These are phyloP conservation scores for Enteromius treurensis DNA, from an alignment of 2,797 vertebrate genomes.

Conservation along the genomic window DNA sequence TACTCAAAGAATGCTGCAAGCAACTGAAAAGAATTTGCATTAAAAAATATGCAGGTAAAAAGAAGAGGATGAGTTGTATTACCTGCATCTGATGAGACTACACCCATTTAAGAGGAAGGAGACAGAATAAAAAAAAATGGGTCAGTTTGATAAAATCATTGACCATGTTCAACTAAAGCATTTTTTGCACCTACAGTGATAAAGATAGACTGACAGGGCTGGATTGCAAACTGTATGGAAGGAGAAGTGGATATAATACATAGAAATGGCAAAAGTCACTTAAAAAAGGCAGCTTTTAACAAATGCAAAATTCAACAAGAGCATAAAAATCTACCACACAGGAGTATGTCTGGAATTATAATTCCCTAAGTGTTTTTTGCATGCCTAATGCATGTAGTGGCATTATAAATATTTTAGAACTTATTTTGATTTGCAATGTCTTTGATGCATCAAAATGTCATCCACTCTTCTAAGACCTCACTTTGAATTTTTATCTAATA, in stretches of 20 bases:
- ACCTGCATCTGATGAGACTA: constrained; percentile 91
- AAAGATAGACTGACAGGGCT: not conserved
- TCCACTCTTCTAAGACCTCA: not conserved
- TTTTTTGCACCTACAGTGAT: not conserved
- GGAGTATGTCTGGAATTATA: not conserved
- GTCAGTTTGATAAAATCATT: constrained; percentile 44
- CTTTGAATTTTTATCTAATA: not conserved
- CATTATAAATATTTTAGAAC: constrained; percentile 15
- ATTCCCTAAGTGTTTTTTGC: not conserved
- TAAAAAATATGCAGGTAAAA: constrained; percentile 52
- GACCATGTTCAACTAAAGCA: constrained; percentile 28
- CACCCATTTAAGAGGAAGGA: constrained; percentile 72
- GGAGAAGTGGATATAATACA: not conserved
- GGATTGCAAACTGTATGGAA: not conserved
- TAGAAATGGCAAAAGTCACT: not conserved
- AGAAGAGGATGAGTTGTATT: constrained; percentile 74
- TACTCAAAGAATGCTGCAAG: constrained; percentile 33
- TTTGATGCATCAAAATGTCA: constrained; percentile 18
- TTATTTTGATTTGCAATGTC: not conserved
- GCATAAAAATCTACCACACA: not conserved
- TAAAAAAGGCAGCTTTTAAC: not conserved
- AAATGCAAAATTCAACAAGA: not conserved
- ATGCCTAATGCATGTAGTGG: not conserved
- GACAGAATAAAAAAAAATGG: constrained; percentile 59
- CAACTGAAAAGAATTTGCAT: constrained; percentile 23